Base-by-base conservation (phyloP, 2,888 invertebrate genomes). In the Brachyptera putata region DNA sequence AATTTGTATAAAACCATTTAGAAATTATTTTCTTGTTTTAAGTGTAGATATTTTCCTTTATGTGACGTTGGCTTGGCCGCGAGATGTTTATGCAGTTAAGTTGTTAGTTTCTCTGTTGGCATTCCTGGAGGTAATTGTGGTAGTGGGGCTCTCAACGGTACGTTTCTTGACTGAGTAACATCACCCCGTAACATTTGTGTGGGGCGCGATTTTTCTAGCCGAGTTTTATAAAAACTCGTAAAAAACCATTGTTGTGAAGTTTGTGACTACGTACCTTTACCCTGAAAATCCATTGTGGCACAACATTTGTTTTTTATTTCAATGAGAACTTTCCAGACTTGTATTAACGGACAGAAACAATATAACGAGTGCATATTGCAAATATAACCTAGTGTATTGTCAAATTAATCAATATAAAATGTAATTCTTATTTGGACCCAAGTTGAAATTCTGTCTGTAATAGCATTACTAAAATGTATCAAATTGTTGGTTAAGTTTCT, bases 21-120 rank as follows among this genome's bases (percentile, higher is more conserved):
- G n/a, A n/a, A n/a, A 26, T 53, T 60, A 37, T 56, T 60, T 48
- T 61, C 58, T 39, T 61, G 46, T 50, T 58, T n/a, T n/a, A n/a
- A n/a, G n/a, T n/a, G n/a, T n/a, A 56, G 56, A 61, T 55, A 37
- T 46, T 53, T 60, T 53, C 56, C 36, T 59, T 39, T 56, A 57
- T 60, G 58, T 61, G 61, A 61, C 58, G 58, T 55, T 61, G 46
- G 46, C 36, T 37, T 41, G 43, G 26, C 49, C 48, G 34, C 36
- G 46, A 49, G 57, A 61, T 43, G 46, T 57, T 57, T 11, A 7
- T 14, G 43, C 43, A 43, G 43, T 43, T 43, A 43, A 43, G 43
- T 43, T 43, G 21, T 43, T 30, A 7, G 7, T 5, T 30, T 5
- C 7, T 30, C 5, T 30, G 30, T 30, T 30, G 30, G 11, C 30